Percentiles rank a stretch among this genome's conserved stretches.
Conservation (phyloP, 2,888 invertebrate genomes). For the Pristionchus arcanus region DNA sequence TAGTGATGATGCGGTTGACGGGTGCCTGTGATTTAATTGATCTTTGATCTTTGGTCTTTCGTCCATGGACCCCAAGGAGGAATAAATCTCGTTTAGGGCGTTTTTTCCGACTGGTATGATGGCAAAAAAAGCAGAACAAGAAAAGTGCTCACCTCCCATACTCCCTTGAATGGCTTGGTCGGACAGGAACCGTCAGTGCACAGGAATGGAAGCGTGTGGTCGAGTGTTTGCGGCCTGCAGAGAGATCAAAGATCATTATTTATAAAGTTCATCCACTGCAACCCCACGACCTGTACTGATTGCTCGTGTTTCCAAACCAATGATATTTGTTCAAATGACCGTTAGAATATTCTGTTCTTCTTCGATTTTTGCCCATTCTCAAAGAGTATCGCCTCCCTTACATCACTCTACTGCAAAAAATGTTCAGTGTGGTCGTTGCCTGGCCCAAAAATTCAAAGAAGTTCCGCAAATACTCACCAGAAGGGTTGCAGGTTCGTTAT, state of each 20-base stretch:
- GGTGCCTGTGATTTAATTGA: constrained; percentile 30
- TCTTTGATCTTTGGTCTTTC: constrained; percentile 50
- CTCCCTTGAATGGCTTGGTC: constrained; percentile 10
- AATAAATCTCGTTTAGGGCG: too few species aligned
- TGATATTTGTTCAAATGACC: too few species aligned
- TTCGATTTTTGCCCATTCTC: too few species aligned
- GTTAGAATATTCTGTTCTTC: too few species aligned
- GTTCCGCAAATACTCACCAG: background rate
- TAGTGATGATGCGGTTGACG: constrained; percentile 55
- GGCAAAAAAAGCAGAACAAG: background rate
- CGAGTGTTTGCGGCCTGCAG: constrained; percentile 50
- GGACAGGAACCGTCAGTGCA: constrained; percentile 48
- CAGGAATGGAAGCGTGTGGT: constrained; percentile 26
- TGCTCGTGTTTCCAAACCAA: too few species aligned
- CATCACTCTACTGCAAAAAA: background rate
- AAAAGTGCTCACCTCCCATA: constrained; percentile 60
- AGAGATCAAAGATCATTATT: background rate
- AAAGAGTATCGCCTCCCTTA: too few species aligned
- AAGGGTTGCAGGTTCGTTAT: background rate
- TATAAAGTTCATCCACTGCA: too few species aligned
- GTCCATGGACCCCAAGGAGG: too few species aligned
- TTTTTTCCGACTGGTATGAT: too few species aligned
- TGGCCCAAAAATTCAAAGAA: background rate
- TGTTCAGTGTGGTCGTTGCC: background rate
- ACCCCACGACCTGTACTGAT: too few species aligned